Evolutionary conservation across 2,797 vertebrate species (phyloP), one percentile per base, ranked within the genome.

Genomic region (Hozukius guyotensis): DNA sequence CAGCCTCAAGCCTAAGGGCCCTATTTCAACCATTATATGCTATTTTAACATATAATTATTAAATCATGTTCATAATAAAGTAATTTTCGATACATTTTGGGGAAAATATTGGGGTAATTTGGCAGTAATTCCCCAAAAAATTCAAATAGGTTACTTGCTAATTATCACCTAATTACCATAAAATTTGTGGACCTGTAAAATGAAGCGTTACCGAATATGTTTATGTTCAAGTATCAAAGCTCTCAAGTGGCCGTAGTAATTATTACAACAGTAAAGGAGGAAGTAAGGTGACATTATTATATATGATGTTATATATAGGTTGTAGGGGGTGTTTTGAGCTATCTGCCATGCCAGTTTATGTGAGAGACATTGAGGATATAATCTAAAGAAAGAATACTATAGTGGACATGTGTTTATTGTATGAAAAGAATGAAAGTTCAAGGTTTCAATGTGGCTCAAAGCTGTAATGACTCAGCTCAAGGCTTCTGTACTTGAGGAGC

Each of bases 401-500:
- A 11, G 2, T 49, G 46, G 18, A 49, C 7, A 20, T 49, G 46
- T 52, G 49, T 53, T 53, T 53, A 53, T n/a, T 53, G 49, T 5
- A 53, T 10, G 22, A 55, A 57, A 55, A 72, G 22, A 78, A 69
- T 27, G 11, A 61, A 65, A 79, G 32, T 42, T 75, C 2, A 53
- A 24, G 36, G 49, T 76, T 59, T 77, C 8, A 64, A 18, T 38
- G 65, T n/a, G 22, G 22, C 71, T 78, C 22, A 38, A 64, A 59
- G 59, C 53, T 16, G 8, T 11, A 66, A 65, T 71, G 77, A 72
- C 52, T 53, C 56, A 25, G 25, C 56, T 85, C 18, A 67, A 59
- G 64, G 62, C 46, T 68, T 80, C 53, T 29, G 49, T 46, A 49
- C 20, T 66, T 72, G 49, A 77, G 68, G 11, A 83, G 61, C 56